Evolutionary conservation across 2,113 vertebrate species (phyloP), one percentile per base, ranked within the genome.

Genomic region (Talpa occidentalis): DNA sequence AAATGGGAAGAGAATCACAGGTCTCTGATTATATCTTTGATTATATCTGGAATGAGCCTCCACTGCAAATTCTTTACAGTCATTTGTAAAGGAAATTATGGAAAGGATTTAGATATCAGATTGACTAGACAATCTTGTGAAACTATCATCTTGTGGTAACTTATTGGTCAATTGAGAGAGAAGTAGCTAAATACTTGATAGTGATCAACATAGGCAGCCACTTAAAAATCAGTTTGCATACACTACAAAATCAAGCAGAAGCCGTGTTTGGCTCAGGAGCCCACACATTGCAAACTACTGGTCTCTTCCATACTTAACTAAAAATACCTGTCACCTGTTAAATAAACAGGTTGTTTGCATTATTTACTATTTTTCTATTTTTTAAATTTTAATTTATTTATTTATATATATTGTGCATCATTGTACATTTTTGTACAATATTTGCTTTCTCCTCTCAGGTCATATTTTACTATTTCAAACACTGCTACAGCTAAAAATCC

Each of bases 291-390:
- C 28, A 59, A 91, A 72, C n/a, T 72, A 47, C n/a, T 42, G 4
- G 22, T 35, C 26, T 86, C 2, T 56, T 56, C 54, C 19, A 56
- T 22, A 56, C 3, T 22, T 56, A 56, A 22, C 24, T 56, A 56
- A 22, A 56, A 56, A 62, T 90, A n/a, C n/a, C 19, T 26, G 42
- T 82, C 44, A 6, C 21, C 30, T 92, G 15, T 64, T 49, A 49
- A 70, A 24, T n/a, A 42, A 60, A 49, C 32, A 88, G n/a, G 17
- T 83, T 79, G 30, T 79, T 94, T 66, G 14, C 47, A 73, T 79
- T 92, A 89, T 94, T 94, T 47, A 67, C 56, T 28, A 44, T 67
- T 84, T 73, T 17, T n/a, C n/a, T n/a, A n/a, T 52, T 52, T 52
- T 52, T 52, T 17, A 16, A 52, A 17, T 52, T 52, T 52, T 17